Conservation (phyloP, 2,113 vertebrate genomes). For the Lates calcarifer region DNA sequence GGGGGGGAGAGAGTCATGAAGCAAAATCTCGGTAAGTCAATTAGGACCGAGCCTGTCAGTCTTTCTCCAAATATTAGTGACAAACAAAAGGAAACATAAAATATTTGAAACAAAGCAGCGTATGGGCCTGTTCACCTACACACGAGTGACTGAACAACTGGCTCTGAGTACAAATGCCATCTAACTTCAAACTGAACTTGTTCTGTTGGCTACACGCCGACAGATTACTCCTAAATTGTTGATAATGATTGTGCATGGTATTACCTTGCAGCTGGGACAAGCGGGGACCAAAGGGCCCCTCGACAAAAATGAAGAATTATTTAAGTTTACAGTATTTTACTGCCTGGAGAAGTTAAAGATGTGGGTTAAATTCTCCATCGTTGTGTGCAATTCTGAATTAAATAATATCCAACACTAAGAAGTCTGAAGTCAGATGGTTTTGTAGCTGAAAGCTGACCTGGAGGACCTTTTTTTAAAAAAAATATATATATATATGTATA, state of each 20-base stretch:
- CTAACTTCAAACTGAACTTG: neutral
- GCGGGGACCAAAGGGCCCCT: neutral
- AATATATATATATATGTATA: too few relatives aligned
- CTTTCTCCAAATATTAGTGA: neutral
- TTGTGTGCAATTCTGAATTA: neutral
- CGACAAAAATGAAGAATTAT: neutral
- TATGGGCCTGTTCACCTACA: neutral
- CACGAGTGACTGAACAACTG: neutral
- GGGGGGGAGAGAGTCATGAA: too few relatives aligned
- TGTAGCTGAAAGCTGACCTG: neutral
- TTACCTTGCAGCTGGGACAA: neutral
- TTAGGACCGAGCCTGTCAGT: slow-evolving; percentile 31
- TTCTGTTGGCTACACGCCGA: neutral
- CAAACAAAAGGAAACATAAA: neutral
- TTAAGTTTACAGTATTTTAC: neutral
- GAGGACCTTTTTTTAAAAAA: neutral
- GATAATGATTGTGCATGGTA: neutral
- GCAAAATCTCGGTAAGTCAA: slow-evolving; percentile 54
- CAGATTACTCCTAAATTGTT: neutral
- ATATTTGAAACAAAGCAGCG: neutral
- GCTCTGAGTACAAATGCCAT: neutral
- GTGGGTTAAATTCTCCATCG: too few relatives aligned
- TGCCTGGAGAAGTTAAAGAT: neutral
- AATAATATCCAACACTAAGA: neutral
- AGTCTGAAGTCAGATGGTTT: too few relatives aligned